Evolutionary conservation across 2,888 invertebrate species (phyloP).

Genomic region (Cantharis nigra): DNA sequence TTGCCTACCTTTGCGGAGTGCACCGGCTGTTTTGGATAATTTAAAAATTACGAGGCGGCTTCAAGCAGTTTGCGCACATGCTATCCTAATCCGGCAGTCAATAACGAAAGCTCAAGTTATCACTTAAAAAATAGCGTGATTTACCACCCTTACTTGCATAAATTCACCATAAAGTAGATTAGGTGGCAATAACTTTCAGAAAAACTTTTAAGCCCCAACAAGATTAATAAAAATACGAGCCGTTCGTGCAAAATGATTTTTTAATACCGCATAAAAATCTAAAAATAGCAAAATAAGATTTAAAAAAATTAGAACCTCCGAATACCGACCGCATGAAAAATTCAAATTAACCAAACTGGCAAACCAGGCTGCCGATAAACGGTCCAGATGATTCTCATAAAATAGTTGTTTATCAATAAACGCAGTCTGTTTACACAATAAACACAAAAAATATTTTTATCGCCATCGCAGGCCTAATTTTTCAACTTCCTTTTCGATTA

Average conservation of each 20-base stretch:
- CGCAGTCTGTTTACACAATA: background rate
- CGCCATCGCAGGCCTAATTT: background rate
- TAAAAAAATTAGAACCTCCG: background rate
- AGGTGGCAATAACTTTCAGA: background rate
- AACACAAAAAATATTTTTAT: background rate
- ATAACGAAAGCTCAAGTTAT: background rate
- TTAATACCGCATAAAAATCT: background rate
- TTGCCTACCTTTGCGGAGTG: background rate
- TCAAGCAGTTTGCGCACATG: too few relatives aligned
- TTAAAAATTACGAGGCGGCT: too few relatives aligned
- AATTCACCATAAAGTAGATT: background rate
- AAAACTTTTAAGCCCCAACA: background rate
- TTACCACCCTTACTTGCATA: background rate
- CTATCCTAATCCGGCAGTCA: background rate
- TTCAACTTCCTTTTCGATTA: background rate
- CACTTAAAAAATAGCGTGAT: background rate
- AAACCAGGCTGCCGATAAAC: background rate
- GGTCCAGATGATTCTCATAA: background rate
- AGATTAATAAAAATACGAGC: background rate
- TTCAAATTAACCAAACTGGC: background rate
- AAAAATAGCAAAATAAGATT: background rate
- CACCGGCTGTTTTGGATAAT: too few relatives aligned
- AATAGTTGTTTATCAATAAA: background rate
- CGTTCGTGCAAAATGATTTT: background rate
- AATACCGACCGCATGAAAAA: background rate